Evolutionary conservation across 2,888 invertebrate genomes (phyloP).

Genomic region (Plagiodera versicolora): DNA sequence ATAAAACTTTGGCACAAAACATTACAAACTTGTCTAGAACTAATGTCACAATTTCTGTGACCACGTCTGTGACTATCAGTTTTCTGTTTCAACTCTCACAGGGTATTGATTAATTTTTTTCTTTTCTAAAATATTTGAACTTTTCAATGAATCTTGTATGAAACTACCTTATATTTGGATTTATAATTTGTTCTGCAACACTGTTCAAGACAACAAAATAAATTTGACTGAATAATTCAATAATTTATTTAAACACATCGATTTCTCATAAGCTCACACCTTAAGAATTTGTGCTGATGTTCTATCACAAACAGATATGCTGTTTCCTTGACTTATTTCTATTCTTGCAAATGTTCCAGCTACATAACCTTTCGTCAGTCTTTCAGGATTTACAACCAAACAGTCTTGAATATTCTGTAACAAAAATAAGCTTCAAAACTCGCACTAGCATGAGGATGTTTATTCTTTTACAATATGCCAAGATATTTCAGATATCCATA

Average conservation of each 20-base stretch:
- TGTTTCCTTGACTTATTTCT: conserved; percentile 53
- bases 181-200: no score
- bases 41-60: neutral
- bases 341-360: conserved; percentile 80
- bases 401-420: conserved; percentile 76
- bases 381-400: conserved; percentile 84
- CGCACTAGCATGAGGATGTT: neutral
- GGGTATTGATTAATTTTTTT: neutral
- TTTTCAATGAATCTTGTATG: no score
- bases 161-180: no score
- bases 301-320: conserved; percentile 32
- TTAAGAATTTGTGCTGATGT: conserved; percentile 35
- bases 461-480: no score
- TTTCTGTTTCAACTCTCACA: neutral
- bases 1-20: conserved; percentile 16
- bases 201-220: no score
- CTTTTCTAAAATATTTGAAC: no score
- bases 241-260: neutral
- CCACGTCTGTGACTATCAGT: neutral
- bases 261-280: conserved; percentile 24
- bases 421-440: conserved; percentile 13
- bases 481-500: no score
- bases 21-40: conserved; percentile 7
- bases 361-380: conserved; percentile 70
- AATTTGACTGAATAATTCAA: neutral